phyloP scores from a whole-genome alignment of 2,113 vertebrate genomes.

The Daubentonia madagascariensis region DNA sequence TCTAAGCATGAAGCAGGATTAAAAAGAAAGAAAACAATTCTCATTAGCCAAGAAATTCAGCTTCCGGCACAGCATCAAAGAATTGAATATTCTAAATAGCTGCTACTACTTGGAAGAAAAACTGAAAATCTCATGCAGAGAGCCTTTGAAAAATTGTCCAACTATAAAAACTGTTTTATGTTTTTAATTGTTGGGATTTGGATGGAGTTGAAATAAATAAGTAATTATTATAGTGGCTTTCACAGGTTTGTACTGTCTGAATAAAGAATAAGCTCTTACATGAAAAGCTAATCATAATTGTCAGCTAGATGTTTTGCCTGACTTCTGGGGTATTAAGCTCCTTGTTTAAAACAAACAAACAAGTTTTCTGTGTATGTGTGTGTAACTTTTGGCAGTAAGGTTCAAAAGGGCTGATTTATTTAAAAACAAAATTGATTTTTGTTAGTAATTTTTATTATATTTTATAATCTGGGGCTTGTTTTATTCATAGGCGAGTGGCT shows the following conservation, averaged over 20 bases:
- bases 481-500: conserved; percentile 91
- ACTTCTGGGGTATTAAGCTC: not conserved
- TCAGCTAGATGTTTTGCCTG: not conserved
- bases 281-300: not conserved
- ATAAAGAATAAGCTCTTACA: not conserved
- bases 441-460: not conserved
- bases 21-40: conserved; percentile 1
- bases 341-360: not conserved
- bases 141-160: conserved; percentile 47
- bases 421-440: not conserved
- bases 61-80: not conserved
- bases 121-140: not conserved
- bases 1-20: not conserved
- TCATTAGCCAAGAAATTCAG: not conserved
- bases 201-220: conserved; percentile 33
- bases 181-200: conserved; percentile 40
- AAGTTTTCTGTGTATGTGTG: not conserved
- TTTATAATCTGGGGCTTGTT: conserved; percentile 62
- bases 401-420: not conserved
- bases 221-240: not conserved
- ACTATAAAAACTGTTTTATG: not conserved
- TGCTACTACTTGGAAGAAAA: not conserved
- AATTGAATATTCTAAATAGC: not conserved
- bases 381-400: not conserved
- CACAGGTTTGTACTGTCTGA: not conserved